Conservation (phyloP, 1,140 invertebrate genomes). For the Pseudomyrmex dendroicus region DNA sequence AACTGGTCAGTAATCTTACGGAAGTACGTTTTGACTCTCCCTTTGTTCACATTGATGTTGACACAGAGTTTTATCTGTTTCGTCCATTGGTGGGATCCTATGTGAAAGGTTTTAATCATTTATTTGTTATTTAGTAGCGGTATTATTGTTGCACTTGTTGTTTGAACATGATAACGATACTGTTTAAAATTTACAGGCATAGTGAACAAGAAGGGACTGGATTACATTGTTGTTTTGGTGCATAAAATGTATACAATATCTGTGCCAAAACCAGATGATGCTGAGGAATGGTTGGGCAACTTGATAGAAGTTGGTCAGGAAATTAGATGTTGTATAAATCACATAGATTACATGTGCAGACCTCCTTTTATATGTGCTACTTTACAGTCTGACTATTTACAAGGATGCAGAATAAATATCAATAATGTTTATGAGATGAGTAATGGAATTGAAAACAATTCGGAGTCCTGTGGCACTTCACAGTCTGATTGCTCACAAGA, state of each 20-base stretch:
- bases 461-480: too few relatives aligned
- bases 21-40: constrained; percentile 86
- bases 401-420: constrained; percentile 63
- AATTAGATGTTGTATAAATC: constrained; percentile 86
- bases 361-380: constrained; percentile 87
- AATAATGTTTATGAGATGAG: constrained; percentile 1
- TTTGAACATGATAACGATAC: neutral
- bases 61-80: constrained; percentile 89
- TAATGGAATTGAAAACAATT: neutral
- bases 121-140: neutral
- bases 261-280: constrained; percentile 86
- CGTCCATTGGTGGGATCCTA: constrained; percentile 83
- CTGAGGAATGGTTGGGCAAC: constrained; percentile 86
- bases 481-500: neutral
- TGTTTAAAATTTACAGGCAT: constrained; percentile 43
- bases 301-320: constrained; percentile 86
- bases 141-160: neutral
- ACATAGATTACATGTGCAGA: constrained; percentile 85
- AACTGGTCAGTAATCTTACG: constrained; percentile 85
- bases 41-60: constrained; percentile 87
- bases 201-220: constrained; percentile 85
- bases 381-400: constrained; percentile 80
- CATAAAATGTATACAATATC: constrained; percentile 89
- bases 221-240: constrained; percentile 88
- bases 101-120: constrained; percentile 77